A percentile compares a stretch with the other conserved stretches of the same genome.
These are phyloP conservation scores for Intellagama lesueurii DNA, from an alignment of 2,797 vertebrate genomes.

Conservation along the genomic window DNA sequence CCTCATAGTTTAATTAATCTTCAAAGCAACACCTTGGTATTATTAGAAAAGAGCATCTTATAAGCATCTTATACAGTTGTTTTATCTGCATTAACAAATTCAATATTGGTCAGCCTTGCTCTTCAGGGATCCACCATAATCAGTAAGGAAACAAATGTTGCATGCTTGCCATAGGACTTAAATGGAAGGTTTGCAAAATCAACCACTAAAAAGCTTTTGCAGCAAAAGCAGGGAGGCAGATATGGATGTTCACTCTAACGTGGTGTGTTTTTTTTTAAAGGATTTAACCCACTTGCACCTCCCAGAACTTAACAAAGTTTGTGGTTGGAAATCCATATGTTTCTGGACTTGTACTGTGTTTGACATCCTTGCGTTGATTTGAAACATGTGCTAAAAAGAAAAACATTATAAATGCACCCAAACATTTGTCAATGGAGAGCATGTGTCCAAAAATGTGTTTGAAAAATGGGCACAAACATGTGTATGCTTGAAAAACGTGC, in stretches of 20 bases:
- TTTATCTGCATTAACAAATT: constrained; percentile 26
- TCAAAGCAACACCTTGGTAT: constrained; percentile 35
- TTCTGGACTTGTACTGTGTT: background rate
- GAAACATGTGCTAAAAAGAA: background rate
- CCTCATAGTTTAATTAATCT: constrained; percentile 35
- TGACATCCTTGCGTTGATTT: background rate
- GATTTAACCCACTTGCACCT: background rate
- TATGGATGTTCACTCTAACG: background rate
- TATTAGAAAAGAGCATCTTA: constrained; percentile 13
- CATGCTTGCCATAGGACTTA: background rate
- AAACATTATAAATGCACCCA: background rate
- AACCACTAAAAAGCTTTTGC: background rate
- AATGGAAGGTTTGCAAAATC: constrained; percentile 15
- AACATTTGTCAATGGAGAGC: background rate
- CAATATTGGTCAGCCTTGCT: background rate
- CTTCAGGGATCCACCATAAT: constrained; percentile 10
- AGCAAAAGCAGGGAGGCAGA: background rate
- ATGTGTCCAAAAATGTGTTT: no score
- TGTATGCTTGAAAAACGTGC: no score
- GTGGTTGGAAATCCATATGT: background rate
- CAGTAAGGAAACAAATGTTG: constrained; percentile 23
- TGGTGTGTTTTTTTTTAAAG: no score
- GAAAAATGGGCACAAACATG: no score
- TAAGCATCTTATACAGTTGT: no score
- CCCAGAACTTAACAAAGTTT: background rate